These are phyloP conservation scores for Anarsia innoxiella DNA, from an alignment of 2,888 invertebrate genomes.

Conservation along the genomic window DNA sequence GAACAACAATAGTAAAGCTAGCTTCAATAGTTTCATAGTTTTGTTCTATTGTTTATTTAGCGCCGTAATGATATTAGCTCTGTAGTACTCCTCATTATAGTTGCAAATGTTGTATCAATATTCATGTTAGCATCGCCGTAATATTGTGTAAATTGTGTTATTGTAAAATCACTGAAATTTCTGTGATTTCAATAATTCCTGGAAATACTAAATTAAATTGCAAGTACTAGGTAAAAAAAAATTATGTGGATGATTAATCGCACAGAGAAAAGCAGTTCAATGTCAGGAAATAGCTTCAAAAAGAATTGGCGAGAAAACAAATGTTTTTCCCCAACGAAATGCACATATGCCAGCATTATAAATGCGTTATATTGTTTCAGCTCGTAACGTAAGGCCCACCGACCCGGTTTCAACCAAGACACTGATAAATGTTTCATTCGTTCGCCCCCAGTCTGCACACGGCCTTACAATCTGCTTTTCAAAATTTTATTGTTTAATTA, in stretches of 20 bases:
- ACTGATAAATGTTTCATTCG: conserved; percentile 69
- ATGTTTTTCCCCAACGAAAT: not conserved
- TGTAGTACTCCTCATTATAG: conserved; percentile 11
- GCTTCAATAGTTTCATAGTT: too few relatives aligned
- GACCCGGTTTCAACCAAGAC: conserved; percentile 48
- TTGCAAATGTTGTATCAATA: conserved; percentile 21
- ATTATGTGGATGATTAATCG: too few relatives aligned
- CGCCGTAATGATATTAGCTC: conserved; percentile 13
- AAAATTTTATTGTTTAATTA: conserved; percentile 49
- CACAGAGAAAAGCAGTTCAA: too few relatives aligned
- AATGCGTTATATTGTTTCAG: conserved; percentile 11
- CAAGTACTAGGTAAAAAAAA: too few relatives aligned
- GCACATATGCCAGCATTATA: not conserved
- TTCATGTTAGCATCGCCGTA: conserved; percentile 22
- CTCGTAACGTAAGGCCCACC: conserved; percentile 34
- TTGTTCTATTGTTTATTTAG: conserved; percentile 10
- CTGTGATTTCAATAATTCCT: conserved; percentile 1
- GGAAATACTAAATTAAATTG: too few relatives aligned
- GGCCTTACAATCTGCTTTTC: conserved; percentile 38
- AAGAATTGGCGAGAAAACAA: not conserved
- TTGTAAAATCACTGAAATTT: conserved; percentile 16
- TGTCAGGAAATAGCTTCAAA: too few relatives aligned
- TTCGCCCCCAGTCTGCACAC: conserved; percentile 40
- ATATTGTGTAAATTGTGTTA: conserved; percentile 14
- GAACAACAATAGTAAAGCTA: too few relatives aligned